Evolutionary conservation across 2,113 vertebrate species (phyloP), one percentile per base, ranked within the genome.

Genomic region (Peucedramus taeniatus): DNA sequence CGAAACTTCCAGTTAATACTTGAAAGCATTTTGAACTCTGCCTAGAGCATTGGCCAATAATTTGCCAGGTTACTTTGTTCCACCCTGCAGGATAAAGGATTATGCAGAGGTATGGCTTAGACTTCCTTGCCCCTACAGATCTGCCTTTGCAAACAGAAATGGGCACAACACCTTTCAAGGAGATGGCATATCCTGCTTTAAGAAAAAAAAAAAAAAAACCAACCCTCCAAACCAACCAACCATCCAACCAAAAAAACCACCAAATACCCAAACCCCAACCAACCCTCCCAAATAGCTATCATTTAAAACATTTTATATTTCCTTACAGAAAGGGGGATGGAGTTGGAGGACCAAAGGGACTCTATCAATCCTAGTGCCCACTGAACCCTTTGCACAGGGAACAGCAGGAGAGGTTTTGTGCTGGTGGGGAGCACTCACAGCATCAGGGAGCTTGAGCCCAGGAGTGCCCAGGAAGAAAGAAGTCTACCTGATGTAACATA

Each of bases 1-100:
- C 21, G 22, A 94, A 94, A 94, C 59, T 83, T 95, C 61, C 78
- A 82, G 54, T 87, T 91, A 90, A 94, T 90, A 90, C 59, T 7
- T 91, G 45, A 91, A 93, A 94, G 66, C 9, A 6, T 87, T 93
- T 80, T 87, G 42, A 80, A 80, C 72, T 89, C 56, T 78, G 50
- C 72, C 47, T 83, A 40, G n/a, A 50, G 11, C 3, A 1, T 13
- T 85, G 66, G 33, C 50, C 85, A 91, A 57, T 78, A 57, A 74
- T 94, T 95, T 90, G 42, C 84, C 75, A 66, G 30, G 51, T 91
- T 70, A 74, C 37, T 66, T 85, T 94, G 74, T 90, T 84, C 71
- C 37, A 75, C 31, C 13, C 42, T 59, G 54, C 45, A 74, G 75
- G 39, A 91, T 57, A 69, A 85, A 76, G 82, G 66, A 50, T 64